Base-by-base conservation (phyloP, 2,113 vertebrate species). In the Caranx ignobilis region DNA sequence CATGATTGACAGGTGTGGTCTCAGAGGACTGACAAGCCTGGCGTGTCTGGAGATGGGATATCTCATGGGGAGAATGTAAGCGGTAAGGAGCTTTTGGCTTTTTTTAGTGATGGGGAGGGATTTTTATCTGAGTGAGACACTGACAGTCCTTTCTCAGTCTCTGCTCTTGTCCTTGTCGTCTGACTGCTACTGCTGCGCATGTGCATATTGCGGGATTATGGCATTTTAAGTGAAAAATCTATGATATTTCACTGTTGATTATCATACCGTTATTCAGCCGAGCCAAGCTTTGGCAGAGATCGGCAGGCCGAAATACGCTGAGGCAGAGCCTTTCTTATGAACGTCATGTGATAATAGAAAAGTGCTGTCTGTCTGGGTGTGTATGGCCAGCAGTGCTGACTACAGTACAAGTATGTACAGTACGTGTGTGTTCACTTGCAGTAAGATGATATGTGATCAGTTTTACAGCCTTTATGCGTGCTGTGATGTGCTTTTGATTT, bases 1-100 rank as follows among this genome's bases (percentile, higher is more conserved):
- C 34, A 57, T 87, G 84, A 92, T 81, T 85, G 90, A 89, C 90
- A 88, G 65, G 78, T 80, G 75, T 70, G 4, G 79, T 79, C 82
- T 86, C 77, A 54, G 64, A 57, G 77, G 82, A 39, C 69, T 63
- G 78, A 73, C 55, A 15, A 72, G 69, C 72, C 75, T 82, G 63
- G 63, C 65, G 32, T 81, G 76, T 73, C 71, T 77, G 68, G 21
- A 79, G 71, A 78, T 50, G 54, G 31, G n/a, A 75, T 67, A 64
- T 75, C 71, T 77, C 59, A 61, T 43, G 37, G 41, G 41, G 72
- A 75, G 41, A 70, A 55, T 67, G 32, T n/a, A 62, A 84, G 37
- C 71, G 79, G 62, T 56, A 32, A 70, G 75, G 64, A 81, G 69
- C 78, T 74, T 74, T 70, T 57, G 62, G 34, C 18, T 54, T 66